A percentile compares a stretch with the other conserved stretches of the same genome.
These are phyloP conservation scores for Leucophenga maculata DNA, from an alignment of 2,888 invertebrate genomes.

Conservation along the genomic window DNA sequence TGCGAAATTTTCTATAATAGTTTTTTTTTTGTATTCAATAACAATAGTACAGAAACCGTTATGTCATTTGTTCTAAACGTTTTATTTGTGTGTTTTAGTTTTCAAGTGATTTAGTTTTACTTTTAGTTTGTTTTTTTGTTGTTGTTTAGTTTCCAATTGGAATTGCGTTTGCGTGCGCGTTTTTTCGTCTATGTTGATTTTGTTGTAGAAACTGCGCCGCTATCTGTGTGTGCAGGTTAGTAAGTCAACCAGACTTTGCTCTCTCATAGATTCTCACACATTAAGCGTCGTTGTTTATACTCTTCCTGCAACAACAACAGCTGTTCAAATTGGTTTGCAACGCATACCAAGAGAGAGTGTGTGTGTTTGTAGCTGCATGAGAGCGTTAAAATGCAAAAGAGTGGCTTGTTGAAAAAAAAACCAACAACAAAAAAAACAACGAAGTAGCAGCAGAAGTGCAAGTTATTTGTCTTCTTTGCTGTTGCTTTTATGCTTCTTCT, in stretches of 20 bases:
- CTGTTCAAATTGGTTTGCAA: conserved; percentile 13
- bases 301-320: conserved; percentile 6
- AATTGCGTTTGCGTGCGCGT: no score
- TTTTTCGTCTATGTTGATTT: no score
- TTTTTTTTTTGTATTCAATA: no score
- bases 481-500: no score
- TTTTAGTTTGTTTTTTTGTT: no score
- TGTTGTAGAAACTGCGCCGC: neutral
- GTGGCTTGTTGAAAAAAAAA: neutral
- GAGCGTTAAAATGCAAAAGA: neutral
- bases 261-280: neutral
- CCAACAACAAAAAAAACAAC: conserved; percentile 18
- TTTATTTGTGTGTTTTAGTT: no score
- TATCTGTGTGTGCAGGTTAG: conserved; percentile 31
- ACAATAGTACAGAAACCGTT: neutral
- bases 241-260: conserved; percentile 34
- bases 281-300: no score
- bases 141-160: no score
- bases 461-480: neutral
- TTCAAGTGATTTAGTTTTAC: no score
- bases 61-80: no score
- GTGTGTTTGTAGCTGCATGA: no score
- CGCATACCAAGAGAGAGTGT: conserved; percentile 32
- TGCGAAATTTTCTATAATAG: no score
- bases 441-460: neutral